Conservation (phyloP, 2,888 invertebrate species). For the Leucania comma region DNA sequence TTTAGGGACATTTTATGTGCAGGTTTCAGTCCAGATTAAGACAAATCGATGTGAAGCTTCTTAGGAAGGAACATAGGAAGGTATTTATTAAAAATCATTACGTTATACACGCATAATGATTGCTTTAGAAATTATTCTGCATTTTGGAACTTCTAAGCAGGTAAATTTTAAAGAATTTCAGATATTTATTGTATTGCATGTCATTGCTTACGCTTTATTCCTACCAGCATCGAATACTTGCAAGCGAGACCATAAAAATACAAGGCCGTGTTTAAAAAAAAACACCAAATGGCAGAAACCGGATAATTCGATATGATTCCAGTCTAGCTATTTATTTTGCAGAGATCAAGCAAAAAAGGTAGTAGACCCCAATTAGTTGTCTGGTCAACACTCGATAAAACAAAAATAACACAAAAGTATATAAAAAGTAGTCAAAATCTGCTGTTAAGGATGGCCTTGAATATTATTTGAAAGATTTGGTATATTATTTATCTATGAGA, state of each 20-base stretch:
- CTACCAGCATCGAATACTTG: neutral
- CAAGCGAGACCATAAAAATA: conserved; percentile 9
- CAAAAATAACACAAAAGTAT: neutral
- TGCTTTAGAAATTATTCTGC: neutral
- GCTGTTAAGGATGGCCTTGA: conserved; percentile 9
- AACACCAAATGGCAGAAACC: conserved; percentile 21
- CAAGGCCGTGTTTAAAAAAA: neutral
- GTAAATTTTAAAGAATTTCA: neutral
- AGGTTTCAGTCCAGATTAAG: neutral
- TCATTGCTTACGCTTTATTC: neutral
- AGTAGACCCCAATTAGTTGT: conserved; percentile 2
- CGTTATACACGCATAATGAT: neutral
- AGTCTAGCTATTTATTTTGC: conserved; percentile 19
- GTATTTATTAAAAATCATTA: neutral
- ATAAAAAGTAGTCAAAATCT: neutral
- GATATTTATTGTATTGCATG: neutral
- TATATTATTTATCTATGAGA: conserved; percentile 6
- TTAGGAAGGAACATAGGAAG: neutral
- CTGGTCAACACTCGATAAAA: neutral
- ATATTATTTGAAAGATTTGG: neutral
- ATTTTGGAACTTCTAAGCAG: neutral
- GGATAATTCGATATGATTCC: conserved; percentile 8
- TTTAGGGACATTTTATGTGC: too few relatives aligned
- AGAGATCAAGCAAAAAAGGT: conserved; percentile 21
- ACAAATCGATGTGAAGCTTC: neutral